These are phyloP conservation scores for Manis crassicaudata DNA, from an alignment of 2,797 vertebrate species.

Conservation along the genomic window DNA sequence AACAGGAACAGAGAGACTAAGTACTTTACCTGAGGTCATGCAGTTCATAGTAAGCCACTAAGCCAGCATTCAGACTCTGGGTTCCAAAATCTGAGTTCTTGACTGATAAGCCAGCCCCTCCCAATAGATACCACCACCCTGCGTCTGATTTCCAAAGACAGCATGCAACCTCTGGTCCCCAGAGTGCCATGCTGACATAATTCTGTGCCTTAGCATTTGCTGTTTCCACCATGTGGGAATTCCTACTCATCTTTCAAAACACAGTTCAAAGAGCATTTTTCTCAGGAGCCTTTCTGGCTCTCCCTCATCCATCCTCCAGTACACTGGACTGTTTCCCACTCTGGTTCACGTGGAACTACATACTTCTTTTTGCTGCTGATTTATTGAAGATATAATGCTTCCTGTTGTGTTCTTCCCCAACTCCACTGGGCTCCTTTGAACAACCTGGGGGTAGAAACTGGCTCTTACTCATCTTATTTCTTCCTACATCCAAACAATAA, in stretches of 20 bases:
- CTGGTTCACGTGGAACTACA: fast-evolving
- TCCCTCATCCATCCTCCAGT: background rate
- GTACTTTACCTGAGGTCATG: background rate
- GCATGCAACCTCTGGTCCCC: too few species aligned
- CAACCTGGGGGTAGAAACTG: background rate
- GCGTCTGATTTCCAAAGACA: background rate
- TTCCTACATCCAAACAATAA: background rate
- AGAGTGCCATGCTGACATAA: background rate
- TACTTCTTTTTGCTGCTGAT: background rate
- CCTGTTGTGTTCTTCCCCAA: background rate
- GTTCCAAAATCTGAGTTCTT: background rate
- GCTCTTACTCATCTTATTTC: background rate
- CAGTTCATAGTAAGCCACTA: background rate
- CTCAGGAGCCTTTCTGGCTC: background rate
- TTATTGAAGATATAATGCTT: background rate
- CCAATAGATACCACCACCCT: background rate
- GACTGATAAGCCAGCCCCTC: too few species aligned
- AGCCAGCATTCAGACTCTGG: background rate
- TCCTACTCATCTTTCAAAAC: background rate
- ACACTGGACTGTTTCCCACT: background rate
- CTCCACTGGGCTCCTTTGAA: background rate
- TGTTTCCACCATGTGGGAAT: background rate
- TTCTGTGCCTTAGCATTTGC: background rate
- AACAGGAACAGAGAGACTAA: background rate
- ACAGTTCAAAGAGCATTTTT: background rate